These are phyloP conservation scores for Vidua chalybeata DNA, from an alignment of 2,113 vertebrate genomes.

Conservation along the genomic window DNA sequence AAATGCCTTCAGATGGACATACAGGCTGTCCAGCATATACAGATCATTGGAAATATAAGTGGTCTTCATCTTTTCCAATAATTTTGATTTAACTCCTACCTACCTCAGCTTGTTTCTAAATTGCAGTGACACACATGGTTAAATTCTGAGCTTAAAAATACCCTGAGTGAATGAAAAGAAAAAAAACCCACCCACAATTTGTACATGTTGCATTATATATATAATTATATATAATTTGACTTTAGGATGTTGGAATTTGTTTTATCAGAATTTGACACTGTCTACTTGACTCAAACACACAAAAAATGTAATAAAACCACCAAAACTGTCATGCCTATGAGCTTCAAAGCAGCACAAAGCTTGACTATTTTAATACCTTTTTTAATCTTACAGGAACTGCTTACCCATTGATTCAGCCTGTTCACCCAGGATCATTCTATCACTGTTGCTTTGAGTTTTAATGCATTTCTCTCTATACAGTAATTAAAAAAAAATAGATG, in stretches of 20 bases:
- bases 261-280: constrained; percentile 57
- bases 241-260: constrained; percentile 6
- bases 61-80: constrained; percentile 44
- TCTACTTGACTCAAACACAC: constrained; percentile 40
- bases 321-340: neutral
- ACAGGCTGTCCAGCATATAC: constrained; percentile 4
- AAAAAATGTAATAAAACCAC: neutral
- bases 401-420: neutral
- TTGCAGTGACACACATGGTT: neutral
- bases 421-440: neutral
- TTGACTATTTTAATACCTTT: neutral
- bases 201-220: constrained; percentile 22
- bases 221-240: constrained; percentile 29
- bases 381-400: neutral
- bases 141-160: constrained; percentile 21
- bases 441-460: neutral
- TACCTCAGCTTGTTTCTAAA: constrained; percentile 30
- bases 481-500: neutral
- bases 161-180: neutral
- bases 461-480: neutral
- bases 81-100: constrained; percentile 43
- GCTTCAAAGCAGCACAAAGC: neutral
- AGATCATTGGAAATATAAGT: constrained; percentile 6
- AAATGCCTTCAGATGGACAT: constrained; percentile 36
- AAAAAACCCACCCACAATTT: neutral